Evolutionary conservation across 2,113 vertebrate species (phyloP), one percentile per base, ranked within the genome.

Genomic region (Phocoena phocoena): DNA sequence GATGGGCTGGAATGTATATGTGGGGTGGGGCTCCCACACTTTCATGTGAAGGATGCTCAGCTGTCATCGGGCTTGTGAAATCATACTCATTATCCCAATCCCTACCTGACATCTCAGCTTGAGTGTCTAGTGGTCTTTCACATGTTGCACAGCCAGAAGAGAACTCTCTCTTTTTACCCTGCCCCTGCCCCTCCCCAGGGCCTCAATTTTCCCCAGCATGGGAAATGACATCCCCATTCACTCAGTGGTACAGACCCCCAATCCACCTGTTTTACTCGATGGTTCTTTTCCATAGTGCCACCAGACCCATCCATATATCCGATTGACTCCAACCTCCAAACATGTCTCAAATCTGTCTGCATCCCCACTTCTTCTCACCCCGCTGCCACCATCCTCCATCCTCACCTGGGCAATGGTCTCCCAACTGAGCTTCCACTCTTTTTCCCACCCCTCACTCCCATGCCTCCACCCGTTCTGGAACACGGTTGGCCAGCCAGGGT

Each of bases 1-100:
- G 21, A 17, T 2, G 5, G 0, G 11, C 25, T 23, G 6, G 18
- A 5, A 41, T 0, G 60, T 1, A 13, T 67, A 15, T 5, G 26
- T 0, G 18, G 2, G 13, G 0, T n/a, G 21, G 31, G 9, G 8
- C 55, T 47, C 47, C 58, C 13, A 1, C 0, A 15, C 26, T 17
- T 82, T 25, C 33, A 31, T 20, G 10, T 28, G 33, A 41, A 67
- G 44, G 68, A 28, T 17, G 17, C 33, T 33, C 13, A 7, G 62
- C 21, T 21, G 11, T 23, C 50, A 23, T 3, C 58, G 62, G 63
- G 25, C 68, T 81, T 80, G 31, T 44, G n/a, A 60, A 91, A 20
- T 74, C 47, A 58, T 25, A 74, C 79, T 70, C 1, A 10, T 10
- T 53, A 41, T 55, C 33, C 38, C 23, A 31, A 20, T 28, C 70